Evolutionary conservation across 35 echinoderm and acorn worm species (phyloP).

Genomic region (Lytechinus pictus): DNA sequence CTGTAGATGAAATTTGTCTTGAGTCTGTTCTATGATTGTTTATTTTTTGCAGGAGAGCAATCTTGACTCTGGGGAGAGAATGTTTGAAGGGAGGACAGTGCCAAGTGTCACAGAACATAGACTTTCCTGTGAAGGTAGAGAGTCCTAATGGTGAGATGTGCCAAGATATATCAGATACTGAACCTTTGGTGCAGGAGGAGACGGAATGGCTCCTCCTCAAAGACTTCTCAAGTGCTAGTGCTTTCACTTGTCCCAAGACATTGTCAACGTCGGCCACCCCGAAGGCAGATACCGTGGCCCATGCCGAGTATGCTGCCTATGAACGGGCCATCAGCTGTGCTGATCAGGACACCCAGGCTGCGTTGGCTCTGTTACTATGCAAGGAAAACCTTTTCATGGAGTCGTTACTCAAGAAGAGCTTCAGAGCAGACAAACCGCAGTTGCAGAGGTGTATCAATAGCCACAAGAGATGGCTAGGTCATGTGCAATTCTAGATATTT

Average conservation of each 20-base stretch:
- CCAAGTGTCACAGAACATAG: not conserved
- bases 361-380: not conserved
- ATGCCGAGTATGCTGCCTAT: not conserved
- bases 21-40: too few species aligned
- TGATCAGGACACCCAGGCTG: not conserved
- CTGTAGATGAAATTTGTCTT: too few species aligned
- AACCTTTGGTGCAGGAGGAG: not conserved
- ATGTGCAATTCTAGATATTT: not conserved
- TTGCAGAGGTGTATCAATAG: conserved; percentile 37
- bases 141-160: not conserved
- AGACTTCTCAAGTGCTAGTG: not conserved
- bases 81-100: not conserved
- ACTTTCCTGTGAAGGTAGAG: not conserved
- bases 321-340: not conserved
- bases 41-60: not conserved
- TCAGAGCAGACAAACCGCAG: not conserved
- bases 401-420: not conserved
- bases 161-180: not conserved
- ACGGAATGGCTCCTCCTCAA: conserved; percentile 5
- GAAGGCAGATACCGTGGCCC: not conserved
- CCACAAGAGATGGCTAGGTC: conserved; percentile 32
- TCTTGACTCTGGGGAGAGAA: not conserved
- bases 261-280: not conserved
- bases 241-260: not conserved
- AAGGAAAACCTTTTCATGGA: conserved; percentile 20